Conservation (phyloP, 30 jellyfish, hydroid and myxozoan species). For the Chrysaora quinquecirrha region DNA sequence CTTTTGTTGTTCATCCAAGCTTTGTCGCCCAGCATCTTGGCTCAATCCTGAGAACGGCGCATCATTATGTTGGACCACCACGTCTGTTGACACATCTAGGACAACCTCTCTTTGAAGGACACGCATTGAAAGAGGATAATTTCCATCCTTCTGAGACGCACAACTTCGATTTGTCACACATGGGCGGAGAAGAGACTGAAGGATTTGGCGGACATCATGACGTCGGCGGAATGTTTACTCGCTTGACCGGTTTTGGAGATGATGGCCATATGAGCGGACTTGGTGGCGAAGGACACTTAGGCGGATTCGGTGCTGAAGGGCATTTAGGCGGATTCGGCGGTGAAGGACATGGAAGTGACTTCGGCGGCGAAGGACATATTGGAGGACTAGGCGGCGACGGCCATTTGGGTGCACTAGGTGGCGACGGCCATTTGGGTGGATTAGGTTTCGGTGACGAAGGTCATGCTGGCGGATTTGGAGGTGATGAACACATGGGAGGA, state of each 20-base stretch:
- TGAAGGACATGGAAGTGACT: conserved; percentile 33
- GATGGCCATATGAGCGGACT: conserved; percentile 56
- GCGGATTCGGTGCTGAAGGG: conserved; percentile 35
- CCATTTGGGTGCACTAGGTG: conserved; percentile 14
- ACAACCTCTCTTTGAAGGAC: conserved; percentile 77
- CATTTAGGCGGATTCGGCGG: conserved; percentile 51
- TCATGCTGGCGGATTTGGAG: background rate
- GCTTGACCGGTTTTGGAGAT: conserved; percentile 33
- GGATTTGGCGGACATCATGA: conserved; percentile 45
- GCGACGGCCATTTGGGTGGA: conserved; percentile 8
- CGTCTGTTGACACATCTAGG: conserved; percentile 87
- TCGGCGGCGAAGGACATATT: conserved; percentile 45
- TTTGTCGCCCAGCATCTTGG: conserved; percentile 98
- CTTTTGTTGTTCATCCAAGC: conserved; percentile 95
- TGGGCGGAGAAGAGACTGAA: conserved; percentile 68
- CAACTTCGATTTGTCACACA: conserved; percentile 49
- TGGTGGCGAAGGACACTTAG: conserved; percentile 52
- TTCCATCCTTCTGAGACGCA: conserved; percentile 61
- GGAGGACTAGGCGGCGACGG: conserved; percentile 49
- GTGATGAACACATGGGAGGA: conserved; percentile 25
- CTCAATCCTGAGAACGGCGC: conserved; percentile 91
- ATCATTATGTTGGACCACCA: conserved; percentile 95
- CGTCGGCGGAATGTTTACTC: background rate
- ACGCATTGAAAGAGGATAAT: conserved; percentile 27
- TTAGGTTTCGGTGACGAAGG: background rate